Conservation (phyloP, 2,888 invertebrate genomes). For the Exocentrus adspersus region DNA sequence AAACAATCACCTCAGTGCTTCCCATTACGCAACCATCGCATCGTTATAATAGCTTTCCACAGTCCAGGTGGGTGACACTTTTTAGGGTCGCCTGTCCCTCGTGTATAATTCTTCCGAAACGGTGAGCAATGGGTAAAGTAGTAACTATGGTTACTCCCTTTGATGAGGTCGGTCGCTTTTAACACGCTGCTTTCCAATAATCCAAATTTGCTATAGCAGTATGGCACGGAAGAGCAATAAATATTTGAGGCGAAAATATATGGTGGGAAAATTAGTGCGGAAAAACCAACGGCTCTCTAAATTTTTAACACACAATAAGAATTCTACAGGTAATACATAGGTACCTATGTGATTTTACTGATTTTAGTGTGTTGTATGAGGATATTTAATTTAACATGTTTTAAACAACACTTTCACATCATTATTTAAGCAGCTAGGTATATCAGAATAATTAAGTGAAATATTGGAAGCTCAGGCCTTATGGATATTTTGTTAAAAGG, state of each 20-base stretch:
- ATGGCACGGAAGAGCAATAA: conserved; percentile 1
- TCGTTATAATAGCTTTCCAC: not conserved
- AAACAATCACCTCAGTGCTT: conserved; percentile 18
- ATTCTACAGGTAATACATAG: too few relatives aligned
- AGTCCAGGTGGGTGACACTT: conserved; percentile 17
- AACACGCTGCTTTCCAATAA: conserved; percentile 8
- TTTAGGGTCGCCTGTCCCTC: conserved; percentile 13
- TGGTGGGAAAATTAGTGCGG: not conserved
- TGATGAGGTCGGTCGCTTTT: conserved; percentile 17
- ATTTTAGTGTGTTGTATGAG: too few relatives aligned
- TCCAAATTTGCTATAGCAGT: conserved; percentile 3
- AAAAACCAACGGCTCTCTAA: too few relatives aligned
- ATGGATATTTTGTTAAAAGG: too few relatives aligned
- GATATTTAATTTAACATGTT: too few relatives aligned
- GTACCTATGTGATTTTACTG: too few relatives aligned
- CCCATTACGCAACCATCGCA: not conserved
- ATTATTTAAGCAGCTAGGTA: too few relatives aligned
- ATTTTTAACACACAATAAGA: too few relatives aligned
- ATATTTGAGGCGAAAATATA: not conserved
- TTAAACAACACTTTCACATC: too few relatives aligned
- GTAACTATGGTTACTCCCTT: conserved; percentile 21
- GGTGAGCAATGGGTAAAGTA: conserved; percentile 12
- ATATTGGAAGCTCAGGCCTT: too few relatives aligned
- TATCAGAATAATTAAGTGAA: too few relatives aligned
- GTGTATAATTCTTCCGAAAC: conserved; percentile 1